These are phyloP conservation scores for Ornithoptera alexandrae DNA, from an alignment of 2,888 invertebrate genomes.

Conservation along the genomic window DNA sequence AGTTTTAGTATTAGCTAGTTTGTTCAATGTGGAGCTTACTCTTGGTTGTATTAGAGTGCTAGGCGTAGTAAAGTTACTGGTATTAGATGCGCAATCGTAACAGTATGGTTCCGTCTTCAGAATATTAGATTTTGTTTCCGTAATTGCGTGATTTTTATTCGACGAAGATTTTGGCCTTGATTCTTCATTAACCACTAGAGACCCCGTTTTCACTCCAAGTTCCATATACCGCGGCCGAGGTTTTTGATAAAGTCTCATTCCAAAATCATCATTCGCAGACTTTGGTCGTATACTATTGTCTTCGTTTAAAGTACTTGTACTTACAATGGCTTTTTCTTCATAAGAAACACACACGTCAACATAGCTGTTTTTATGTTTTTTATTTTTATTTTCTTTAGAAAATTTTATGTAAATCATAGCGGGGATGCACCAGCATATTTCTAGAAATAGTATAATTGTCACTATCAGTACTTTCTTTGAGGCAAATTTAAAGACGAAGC, in stretches of 20 bases:
- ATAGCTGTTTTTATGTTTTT: constrained; percentile 9
- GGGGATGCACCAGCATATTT: constrained; percentile 60
- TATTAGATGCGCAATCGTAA: constrained; percentile 19
- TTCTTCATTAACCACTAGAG: constrained; percentile 18
- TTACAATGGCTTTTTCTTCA: constrained; percentile 15
- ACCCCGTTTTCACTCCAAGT: constrained; percentile 28
- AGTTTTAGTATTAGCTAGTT: constrained; percentile 24
- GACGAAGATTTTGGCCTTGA: constrained; percentile 7
- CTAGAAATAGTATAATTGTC: constrained; percentile 51
- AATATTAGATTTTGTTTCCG: not conserved
- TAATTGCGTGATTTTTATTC: constrained; percentile 15
- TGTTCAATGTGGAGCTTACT: not conserved
- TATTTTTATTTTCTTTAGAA: constrained; percentile 30
- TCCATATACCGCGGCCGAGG: constrained; percentile 33
- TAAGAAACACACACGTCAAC: constrained; percentile 12
- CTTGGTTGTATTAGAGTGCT: constrained; percentile 1
- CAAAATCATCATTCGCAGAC: constrained; percentile 14
- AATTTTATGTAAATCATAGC: constrained; percentile 39
- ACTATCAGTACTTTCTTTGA: constrained; percentile 55
- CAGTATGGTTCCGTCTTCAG: constrained; percentile 1
- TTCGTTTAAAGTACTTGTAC: constrained; percentile 4
- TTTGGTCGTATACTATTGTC: constrained; percentile 4
- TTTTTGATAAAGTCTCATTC: constrained; percentile 34
- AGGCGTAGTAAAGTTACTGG: constrained; percentile 12
- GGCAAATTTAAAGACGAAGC: constrained; percentile 39